A percentile compares a stretch with the other conserved stretches of the same genome.
Evolutionary conservation across 2,113 vertebrate genomes (phyloP).

Genomic region (Tringa solitaria): DNA sequence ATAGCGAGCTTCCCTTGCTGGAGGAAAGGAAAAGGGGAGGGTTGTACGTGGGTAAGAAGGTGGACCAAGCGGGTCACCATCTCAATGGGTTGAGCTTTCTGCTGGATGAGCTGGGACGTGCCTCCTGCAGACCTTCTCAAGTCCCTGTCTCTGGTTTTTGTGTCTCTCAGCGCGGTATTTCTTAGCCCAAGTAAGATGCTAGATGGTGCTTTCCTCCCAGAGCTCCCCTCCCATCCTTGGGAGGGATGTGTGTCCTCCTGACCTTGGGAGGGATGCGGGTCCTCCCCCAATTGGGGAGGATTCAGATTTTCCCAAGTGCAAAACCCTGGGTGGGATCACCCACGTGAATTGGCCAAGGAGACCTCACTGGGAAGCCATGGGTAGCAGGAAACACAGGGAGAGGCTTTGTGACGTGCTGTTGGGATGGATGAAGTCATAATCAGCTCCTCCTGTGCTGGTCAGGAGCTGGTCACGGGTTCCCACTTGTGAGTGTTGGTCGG

Average conservation of each 20-base stretch:
- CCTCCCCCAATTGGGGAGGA: not conserved
- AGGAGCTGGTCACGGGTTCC: not conserved
- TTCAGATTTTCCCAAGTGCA: not conserved
- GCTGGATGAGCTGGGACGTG: not conserved
- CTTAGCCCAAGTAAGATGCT: not conserved
- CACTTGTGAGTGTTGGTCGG: not conserved
- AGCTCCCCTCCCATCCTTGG: not conserved
- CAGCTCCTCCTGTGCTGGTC: not conserved
- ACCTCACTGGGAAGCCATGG: not conserved
- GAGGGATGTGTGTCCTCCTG: not conserved
- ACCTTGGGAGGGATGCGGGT: not conserved
- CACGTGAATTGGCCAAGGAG: not conserved
- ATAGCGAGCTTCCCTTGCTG: not conserved
- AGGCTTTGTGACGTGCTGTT: no score
- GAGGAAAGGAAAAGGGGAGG: not conserved
- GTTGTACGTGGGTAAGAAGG: not conserved
- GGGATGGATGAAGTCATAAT: not conserved
- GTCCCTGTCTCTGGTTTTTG: not conserved
- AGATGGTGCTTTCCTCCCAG: not conserved
- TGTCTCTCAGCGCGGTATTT: rapidly evolving
- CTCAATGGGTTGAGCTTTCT: no score
- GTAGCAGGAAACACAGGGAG: not conserved
- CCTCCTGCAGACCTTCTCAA: not conserved
- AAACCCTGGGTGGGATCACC: not conserved
- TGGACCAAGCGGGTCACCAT: not conserved